Evolutionary conservation across 2,888 invertebrate genomes (phyloP), one percentile per base, ranked within the genome.

Genomic region (Harpagoxenus sublaevis): DNA sequence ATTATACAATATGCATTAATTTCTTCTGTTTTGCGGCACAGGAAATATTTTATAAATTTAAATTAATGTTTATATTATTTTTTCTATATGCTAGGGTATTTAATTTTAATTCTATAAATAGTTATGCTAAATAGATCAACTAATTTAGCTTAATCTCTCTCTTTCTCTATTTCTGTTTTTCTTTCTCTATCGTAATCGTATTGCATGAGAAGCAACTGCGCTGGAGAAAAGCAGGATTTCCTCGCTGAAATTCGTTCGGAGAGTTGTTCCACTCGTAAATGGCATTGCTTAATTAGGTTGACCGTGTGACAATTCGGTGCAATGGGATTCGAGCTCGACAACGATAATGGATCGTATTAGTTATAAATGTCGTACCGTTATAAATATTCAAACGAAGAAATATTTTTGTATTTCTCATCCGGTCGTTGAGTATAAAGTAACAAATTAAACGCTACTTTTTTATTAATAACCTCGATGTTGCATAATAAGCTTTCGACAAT

Each of bases 281-380:
- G 88, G 74, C 83, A 71, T 83, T 53, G 86, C 86, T 90, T 90
- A 90, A 90, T 90, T 91, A 87, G 87, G 87, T 89, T 89, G 89
- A 74, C 86, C 87, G 84, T 89, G 84, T 85, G 91, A 89, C 91
- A 87, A 88, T 91, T 86, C 86, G 89, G 79, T 62, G 88, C 75
- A 82, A 74, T 73, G 84, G 86, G 66, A 86, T 87, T 86, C 75
- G 74, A 75, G 86, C 84, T 83, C 84, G 88, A 83, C 83, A 84
- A 83, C 81, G 86, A 91, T 91, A 91, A 89, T 89, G 85, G 87
- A 77, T 73, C 68, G 74, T 88, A 88, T 90, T 89, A 88, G 89
- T 90, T 91, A 89, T 87, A 91, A 88, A 90, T 84, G 87, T 86
- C 84, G 74, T 65, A 35, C 57, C 35, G 77, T 63, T 84, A 86